Percentiles rank a stretch among this genome's conserved stretches.
Evolutionary conservation across 2,888 invertebrate species (phyloP).

Genomic region (Chironomus tentans): DNA sequence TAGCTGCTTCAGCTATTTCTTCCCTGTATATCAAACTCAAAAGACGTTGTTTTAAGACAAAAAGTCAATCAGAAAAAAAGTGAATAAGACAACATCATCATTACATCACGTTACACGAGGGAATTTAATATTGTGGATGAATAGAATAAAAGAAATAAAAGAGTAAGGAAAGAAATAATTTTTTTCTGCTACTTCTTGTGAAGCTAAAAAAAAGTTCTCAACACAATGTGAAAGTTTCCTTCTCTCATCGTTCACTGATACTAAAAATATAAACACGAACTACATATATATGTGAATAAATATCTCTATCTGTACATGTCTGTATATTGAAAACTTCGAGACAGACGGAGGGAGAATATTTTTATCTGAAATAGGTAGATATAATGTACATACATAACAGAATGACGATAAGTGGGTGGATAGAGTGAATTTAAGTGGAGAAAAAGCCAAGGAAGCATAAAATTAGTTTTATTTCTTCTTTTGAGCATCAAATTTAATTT

Average conservation of each 20-base stretch:
- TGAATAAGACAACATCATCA: constrained; percentile 7
- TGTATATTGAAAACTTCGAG: background rate
- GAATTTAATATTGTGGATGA: background rate
- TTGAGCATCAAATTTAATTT: background rate
- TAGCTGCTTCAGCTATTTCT: background rate
- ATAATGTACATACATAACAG: background rate
- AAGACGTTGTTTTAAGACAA: background rate
- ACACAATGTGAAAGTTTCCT: background rate
- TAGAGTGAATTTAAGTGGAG: background rate
- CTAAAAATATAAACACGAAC: background rate
- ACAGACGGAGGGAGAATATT: too few relatives aligned
- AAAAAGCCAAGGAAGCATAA: background rate
- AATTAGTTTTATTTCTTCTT: background rate
- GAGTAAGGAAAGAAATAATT: background rate
- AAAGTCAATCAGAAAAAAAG: constrained; percentile 5
- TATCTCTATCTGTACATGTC: too few relatives aligned
- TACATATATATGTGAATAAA: background rate
- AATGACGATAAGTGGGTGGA: background rate
- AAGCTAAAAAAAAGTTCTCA: background rate
- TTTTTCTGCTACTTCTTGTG: background rate
- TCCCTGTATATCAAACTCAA: background rate
- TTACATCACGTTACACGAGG: constrained; percentile 5
- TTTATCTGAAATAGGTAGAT: background rate
- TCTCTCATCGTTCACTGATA: background rate
- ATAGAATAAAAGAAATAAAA: too few relatives aligned